Evolutionary conservation across 2,113 vertebrate species (phyloP), one percentile per base, ranked within the genome.

Genomic region (Pachypanchax playfairii): DNA sequence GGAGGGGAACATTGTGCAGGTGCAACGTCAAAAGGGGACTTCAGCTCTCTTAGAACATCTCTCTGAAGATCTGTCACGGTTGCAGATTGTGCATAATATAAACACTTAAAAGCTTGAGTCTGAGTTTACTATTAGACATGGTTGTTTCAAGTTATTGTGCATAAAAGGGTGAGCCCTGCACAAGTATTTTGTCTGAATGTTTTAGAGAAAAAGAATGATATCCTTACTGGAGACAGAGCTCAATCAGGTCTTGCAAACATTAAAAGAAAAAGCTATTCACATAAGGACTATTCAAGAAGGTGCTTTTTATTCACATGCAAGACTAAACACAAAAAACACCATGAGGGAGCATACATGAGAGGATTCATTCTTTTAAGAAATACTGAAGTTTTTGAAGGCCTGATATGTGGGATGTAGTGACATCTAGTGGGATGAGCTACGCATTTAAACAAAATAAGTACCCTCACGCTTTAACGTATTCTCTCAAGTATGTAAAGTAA

Each of bases 1-100:
- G 63, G 67, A 47, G 66, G 36, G 70, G 29, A 74, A 72, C 51
- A 29, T 21, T 69, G 46, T 84, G 77, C 85, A 84, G 83, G 87
- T 87, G 83, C 83, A 82, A 79, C 83, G 81, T 84, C 83, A 83
- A 84, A 79, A 84, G 71, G 74, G 61, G 64, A 80, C 53, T 36
- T 28, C 38, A 57, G 50, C 48, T 72, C 70, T 75, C 55, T 62
- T 36, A 63, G 72, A 59, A 77, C 24, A 54, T 47, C 53, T 79
- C 71, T 56, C 48, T 48, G 52, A 67, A 43, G 66, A 85, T 65
- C 39, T 43, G 68, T 31, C 33, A 14, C 31, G 1, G 17, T 11
- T 35, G 59, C 55, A 66, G 38, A 72, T 64, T 57, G 44, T 55
- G 69, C 43, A 48, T 12, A 18, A 58, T 29, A 71, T 9, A 29